Conservation (phyloP, 2,113 vertebrate genomes). For the Myiozetetes cayanensis region DNA sequence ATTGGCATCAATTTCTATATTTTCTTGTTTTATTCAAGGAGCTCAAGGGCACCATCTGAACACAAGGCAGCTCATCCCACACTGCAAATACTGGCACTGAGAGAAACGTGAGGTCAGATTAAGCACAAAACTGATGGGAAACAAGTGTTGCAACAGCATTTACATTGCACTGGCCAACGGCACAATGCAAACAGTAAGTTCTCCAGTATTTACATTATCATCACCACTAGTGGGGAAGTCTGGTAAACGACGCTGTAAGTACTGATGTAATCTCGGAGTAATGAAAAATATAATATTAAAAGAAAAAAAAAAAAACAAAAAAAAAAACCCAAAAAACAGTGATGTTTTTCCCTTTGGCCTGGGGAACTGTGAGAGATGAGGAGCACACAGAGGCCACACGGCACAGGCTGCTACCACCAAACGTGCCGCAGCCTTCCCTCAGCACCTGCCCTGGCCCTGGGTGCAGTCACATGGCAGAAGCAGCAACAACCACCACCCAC, state of each 20-base stretch:
- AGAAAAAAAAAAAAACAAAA: not conserved
- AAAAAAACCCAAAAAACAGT: too few species aligned
- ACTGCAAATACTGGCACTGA: not conserved
- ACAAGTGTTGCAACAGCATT: not conserved
- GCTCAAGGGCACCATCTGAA: not conserved
- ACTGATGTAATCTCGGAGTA: not conserved
- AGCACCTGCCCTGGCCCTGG: not conserved
- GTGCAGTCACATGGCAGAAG: not conserved
- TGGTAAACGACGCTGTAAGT: not conserved
- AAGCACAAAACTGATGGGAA: not conserved
- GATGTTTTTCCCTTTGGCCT: not conserved
- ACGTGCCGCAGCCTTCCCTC: not conserved
- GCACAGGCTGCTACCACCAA: not conserved
- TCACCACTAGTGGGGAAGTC: not conserved
- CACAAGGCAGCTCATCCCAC: not conserved
- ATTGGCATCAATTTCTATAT: fast-evolving
- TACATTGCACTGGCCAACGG: not conserved
- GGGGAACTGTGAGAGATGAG: not conserved
- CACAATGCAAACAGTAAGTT: not conserved
- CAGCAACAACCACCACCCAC: not conserved
- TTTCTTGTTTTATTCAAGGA: not conserved
- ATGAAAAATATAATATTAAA: not conserved
- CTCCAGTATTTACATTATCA: not conserved
- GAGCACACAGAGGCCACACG: not conserved
- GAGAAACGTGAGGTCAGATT: not conserved